These are phyloP conservation scores for Eilema griseolum DNA, from an alignment of 2,888 invertebrate genomes.

Conservation along the genomic window DNA sequence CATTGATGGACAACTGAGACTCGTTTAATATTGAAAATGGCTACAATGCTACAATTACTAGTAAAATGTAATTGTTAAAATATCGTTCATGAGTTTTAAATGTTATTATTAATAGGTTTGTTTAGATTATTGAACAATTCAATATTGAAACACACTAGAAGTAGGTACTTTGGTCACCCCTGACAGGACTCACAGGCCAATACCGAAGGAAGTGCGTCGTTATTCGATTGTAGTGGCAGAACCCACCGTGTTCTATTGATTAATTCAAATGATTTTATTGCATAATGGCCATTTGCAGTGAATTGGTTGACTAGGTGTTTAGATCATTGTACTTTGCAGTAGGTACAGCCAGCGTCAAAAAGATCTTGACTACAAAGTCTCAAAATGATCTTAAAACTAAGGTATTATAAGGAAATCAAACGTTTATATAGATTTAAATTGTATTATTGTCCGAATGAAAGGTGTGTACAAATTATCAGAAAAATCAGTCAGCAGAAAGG, in stretches of 20 bases:
- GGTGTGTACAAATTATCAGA: too few species aligned
- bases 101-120: neutral
- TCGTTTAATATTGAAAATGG: too few species aligned
- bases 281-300: conserved; percentile 71
- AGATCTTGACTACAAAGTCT: too few species aligned
- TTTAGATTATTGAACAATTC: neutral
- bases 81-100: too few species aligned
- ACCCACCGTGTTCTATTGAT: conserved; percentile 82
- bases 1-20: neutral
- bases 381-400: too few species aligned
- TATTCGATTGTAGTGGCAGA: conserved; percentile 68
- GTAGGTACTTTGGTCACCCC: conserved; percentile 24
- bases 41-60: too few species aligned
- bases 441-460: too few species aligned
- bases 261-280: conserved; percentile 83
- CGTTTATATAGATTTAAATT: too few species aligned
- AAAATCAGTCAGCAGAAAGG: too few species aligned
- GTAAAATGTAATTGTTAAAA: too few species aligned
- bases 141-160: neutral
- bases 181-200: conserved; percentile 33
- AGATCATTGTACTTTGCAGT: conserved; percentile 47
- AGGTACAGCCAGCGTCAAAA: too few species aligned
- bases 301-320: conserved; percentile 59
- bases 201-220: conserved; percentile 73
- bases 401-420: too few species aligned